Conservation (phyloP, 2,888 invertebrate genomes). For the Schrankia costaestrigalis region DNA sequence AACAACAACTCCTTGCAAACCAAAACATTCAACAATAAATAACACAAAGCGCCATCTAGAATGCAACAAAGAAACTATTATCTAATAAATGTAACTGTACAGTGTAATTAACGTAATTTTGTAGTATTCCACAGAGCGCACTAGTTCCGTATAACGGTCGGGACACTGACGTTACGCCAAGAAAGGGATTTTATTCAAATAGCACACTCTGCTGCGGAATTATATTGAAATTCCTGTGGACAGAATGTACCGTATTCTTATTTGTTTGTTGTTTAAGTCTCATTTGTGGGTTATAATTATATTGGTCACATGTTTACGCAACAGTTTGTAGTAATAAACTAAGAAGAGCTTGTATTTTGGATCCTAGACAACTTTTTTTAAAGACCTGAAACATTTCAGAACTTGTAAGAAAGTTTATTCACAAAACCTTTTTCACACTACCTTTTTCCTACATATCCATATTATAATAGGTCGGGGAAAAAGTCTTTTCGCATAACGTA, state of each 20-base stretch:
- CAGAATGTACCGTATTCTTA: neutral
- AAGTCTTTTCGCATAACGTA: too few species aligned
- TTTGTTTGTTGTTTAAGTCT: neutral
- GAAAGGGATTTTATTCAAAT: constrained; percentile 49
- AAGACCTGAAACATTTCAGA: too few species aligned
- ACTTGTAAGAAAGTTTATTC: too few species aligned
- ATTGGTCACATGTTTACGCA: too few species aligned
- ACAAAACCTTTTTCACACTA: too few species aligned
- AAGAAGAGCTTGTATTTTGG: too few species aligned
- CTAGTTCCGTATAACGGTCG: constrained; percentile 25
- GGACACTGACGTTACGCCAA: constrained; percentile 28
- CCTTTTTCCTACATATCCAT: too few species aligned
- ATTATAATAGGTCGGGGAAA: too few species aligned
- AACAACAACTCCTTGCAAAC: too few species aligned
- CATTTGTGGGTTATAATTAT: neutral
- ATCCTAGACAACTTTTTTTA: too few species aligned
- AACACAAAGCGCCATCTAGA: neutral
- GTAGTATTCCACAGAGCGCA: constrained; percentile 24
- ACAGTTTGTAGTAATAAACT: too few species aligned
- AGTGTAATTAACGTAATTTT: constrained; percentile 28
- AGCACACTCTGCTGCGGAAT: constrained; percentile 30
- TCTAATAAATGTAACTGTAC: constrained; percentile 23
- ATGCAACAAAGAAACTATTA: constrained; percentile 21
- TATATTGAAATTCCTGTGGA: constrained; percentile 34
- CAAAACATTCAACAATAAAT: too few species aligned